These are phyloP conservation scores for Malurus melanocephalus DNA, from an alignment of 2,113 vertebrate genomes.

Conservation along the genomic window DNA sequence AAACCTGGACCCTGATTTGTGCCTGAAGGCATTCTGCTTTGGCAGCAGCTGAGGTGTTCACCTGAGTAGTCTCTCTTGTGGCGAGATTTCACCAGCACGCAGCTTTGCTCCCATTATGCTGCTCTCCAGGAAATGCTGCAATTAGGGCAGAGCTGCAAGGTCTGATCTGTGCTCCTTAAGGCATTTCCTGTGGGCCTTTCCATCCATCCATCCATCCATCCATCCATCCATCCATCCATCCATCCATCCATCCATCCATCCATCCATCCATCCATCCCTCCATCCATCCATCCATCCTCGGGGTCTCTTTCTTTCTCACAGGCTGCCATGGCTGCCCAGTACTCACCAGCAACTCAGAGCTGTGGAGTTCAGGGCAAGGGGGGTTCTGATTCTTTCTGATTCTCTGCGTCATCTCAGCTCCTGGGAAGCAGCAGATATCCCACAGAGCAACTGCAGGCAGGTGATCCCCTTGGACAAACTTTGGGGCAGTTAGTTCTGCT, in stretches of 20 bases:
- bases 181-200: background rate
- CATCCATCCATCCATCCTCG: background rate
- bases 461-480: background rate
- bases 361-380: fast-evolving
- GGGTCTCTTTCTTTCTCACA: background rate
- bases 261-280: too few relatives aligned
- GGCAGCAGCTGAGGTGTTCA: background rate
- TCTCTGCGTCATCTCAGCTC: background rate
- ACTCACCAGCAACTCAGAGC: background rate
- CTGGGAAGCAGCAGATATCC: background rate
- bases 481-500: background rate
- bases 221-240: too few relatives aligned
- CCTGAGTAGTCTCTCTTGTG: background rate
- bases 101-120: background rate
- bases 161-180: background rate
- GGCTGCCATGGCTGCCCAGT: background rate
- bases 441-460: background rate
- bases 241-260: too few relatives aligned
- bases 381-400: background rate
- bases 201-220: too few relatives aligned
- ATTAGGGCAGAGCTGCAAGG: background rate
- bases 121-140: background rate
- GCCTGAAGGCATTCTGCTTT: background rate
- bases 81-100: background rate
- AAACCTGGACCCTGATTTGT: background rate